These are phyloP conservation scores for Nomada ruficornis DNA, from an alignment of 2,888 invertebrate genomes.

Conservation along the genomic window DNA sequence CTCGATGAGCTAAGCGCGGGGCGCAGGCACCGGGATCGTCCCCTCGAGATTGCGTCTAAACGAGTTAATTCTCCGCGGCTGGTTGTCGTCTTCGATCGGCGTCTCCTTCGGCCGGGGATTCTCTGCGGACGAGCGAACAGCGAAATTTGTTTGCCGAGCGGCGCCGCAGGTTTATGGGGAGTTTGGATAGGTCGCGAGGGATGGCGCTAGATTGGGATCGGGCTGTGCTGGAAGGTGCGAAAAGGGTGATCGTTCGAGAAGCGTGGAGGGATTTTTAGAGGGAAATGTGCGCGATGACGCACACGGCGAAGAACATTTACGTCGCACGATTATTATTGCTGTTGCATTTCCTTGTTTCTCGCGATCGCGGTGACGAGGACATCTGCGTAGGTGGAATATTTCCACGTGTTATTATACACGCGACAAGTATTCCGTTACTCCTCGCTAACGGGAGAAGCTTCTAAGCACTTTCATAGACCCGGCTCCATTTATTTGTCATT, in stretches of 20 bases:
- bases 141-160: too few species aligned
- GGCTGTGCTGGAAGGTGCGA: too few species aligned
- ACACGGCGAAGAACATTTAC: too few species aligned
- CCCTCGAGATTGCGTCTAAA: conserved; percentile 73
- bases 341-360: neutral
- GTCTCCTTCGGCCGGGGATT: neutral
- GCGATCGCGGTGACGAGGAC: conserved; percentile 5
- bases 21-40: conserved; percentile 63
- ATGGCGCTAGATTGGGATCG: too few species aligned
- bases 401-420: conserved; percentile 19
- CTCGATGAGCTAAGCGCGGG: conserved; percentile 15
- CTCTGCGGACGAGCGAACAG: too few species aligned
- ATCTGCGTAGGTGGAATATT: conserved; percentile 33
- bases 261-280: too few species aligned
- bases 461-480: neutral
- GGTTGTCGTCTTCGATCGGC: conserved; percentile 40
- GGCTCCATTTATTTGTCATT: too few species aligned
- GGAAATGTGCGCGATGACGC: too few species aligned
- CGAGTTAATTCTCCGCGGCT: conserved; percentile 75
- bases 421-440: conserved; percentile 39
- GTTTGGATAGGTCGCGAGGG: too few species aligned
- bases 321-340: too few species aligned
- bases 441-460: conserved; percentile 36
- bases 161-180: too few species aligned
- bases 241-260: too few species aligned